Conservation (phyloP, 2,797 vertebrate genomes). For the Astyanax mexicanus region DNA sequence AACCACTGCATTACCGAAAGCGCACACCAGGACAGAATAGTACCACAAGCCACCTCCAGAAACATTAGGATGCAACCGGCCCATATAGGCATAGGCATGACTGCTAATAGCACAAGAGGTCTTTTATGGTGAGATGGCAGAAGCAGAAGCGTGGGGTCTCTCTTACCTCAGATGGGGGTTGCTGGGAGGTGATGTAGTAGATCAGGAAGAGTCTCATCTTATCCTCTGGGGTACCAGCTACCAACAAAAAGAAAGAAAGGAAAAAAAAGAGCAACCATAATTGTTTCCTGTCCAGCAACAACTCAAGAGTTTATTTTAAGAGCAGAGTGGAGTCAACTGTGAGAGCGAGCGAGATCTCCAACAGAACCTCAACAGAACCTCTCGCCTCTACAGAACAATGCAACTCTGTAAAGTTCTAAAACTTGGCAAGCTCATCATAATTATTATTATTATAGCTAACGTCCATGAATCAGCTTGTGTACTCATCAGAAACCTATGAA, state of each 20-base stretch:
- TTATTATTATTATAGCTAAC: slow-evolving; percentile 40
- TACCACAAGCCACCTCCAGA: slow-evolving; percentile 35
- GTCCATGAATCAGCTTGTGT: slow-evolving; percentile 36
- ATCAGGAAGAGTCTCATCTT: slow-evolving; percentile 98
- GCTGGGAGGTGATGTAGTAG: slow-evolving; percentile 91
- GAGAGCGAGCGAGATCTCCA: slow-evolving; percentile 23
- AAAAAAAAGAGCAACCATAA: slow-evolving; percentile 45
- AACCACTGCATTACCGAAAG: slow-evolving; percentile 52
- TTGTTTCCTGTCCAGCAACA: slow-evolving; percentile 39
- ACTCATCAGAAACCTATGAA: slow-evolving; percentile 46
- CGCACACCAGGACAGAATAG: slow-evolving; percentile 46
- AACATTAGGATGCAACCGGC: slow-evolving; percentile 11
- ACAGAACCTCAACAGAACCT: too few relatives aligned
- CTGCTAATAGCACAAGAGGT: slow-evolving; percentile 5
- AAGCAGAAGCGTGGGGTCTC: slow-evolving; percentile 1
- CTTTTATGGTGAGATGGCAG: neutral
- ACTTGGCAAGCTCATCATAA: slow-evolving; percentile 53
- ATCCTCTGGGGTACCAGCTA: slow-evolving; percentile 95
- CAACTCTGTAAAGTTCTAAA: slow-evolving; percentile 29
- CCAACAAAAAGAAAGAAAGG: too few relatives aligned
- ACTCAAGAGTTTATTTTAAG: slow-evolving; percentile 47
- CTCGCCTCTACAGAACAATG: slow-evolving; percentile 18
- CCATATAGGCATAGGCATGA: neutral
- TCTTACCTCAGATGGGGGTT: slow-evolving; percentile 94
- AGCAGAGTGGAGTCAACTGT: slow-evolving; percentile 22